Evolutionary conservation across 1,140 invertebrate species (phyloP), one percentile per base, ranked within the genome.

Genomic region (Drosophila prosaltans): DNA sequence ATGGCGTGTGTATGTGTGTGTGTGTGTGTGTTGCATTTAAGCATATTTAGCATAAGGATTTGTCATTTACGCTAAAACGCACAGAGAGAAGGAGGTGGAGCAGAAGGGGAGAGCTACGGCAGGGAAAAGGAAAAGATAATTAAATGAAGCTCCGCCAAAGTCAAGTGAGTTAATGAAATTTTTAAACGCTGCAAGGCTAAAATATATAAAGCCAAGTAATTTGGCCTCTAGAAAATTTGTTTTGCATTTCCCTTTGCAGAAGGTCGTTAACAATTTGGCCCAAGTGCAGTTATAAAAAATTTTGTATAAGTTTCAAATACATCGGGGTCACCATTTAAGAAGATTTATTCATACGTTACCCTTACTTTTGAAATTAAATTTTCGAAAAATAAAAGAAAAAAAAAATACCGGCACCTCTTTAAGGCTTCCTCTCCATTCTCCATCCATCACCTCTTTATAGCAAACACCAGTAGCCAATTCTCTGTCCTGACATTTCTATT

Each of bases 11-110:
- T 65, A 21, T 65, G 63, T 64, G 28, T 64, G 11, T 26, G 41
- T 58, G 36, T 65, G 62, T 81, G 58, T 72, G 69, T 65, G 78
- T 76, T 81, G 90, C 89, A 91, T 82, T 84, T 91, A 91, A 91
- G 89, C 84, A 89, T 91, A 91, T 91, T 91, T 91, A 91, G 89
- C 84, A 91, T 77, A 75, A 85, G 89, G 89, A 91, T 91, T 91
- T 91, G 89, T 91, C 89, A 91, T 91, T 85, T 74, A 80, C 81
- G 80, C 83, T 70, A 72, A 86, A 78, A 66, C 81, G 68, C 69
- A 69, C 76, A 76, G 57, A 10, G 32, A 10, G 16, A 16, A 16
- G 0, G 16, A 16, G 16, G 21, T 21, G 7, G 0, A n/a, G n/a
- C 1, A 7, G 3, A 7, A 30, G 32, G 43, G 9, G 9, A 45